Evolutionary conservation across 2,113 vertebrate genomes (phyloP).

Genomic region (Trogon surrucura): DNA sequence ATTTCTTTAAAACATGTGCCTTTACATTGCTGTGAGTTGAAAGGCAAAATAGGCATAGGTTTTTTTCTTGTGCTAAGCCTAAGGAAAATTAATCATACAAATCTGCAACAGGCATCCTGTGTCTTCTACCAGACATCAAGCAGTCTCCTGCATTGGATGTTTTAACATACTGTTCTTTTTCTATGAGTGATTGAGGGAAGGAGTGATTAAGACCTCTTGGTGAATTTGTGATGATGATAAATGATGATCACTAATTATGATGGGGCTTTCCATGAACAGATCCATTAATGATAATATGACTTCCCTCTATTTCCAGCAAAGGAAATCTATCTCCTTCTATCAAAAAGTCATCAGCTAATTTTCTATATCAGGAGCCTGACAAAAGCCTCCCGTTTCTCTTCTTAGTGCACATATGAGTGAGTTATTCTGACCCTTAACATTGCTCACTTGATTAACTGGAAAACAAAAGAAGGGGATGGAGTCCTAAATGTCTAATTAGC

Average conservation of each 20-base stretch:
- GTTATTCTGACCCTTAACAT: background rate
- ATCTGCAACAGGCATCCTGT: background rate
- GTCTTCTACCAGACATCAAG: background rate
- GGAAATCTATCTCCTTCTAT: conserved; percentile 19
- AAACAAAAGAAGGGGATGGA: background rate
- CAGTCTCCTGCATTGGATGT: background rate
- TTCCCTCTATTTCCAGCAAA: background rate
- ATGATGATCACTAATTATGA: conserved; percentile 24
- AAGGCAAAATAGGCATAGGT: background rate
- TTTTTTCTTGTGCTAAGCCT: background rate
- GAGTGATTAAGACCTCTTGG: background rate
- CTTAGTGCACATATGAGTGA: background rate
- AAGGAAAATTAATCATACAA: background rate
- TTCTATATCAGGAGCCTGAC: background rate
- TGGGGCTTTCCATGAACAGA: background rate
- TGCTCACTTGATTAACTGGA: background rate
- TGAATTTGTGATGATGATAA: conserved; percentile 7
- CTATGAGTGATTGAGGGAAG: background rate
- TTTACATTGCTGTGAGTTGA: background rate
- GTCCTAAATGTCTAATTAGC: conserved; percentile 1
- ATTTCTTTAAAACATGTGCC: background rate
- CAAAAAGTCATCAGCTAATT: conserved; percentile 5
- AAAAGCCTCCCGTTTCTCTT: background rate
- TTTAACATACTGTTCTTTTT: background rate
- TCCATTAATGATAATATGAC: conserved; percentile 1